Conservation (phyloP, 2,113 vertebrate species). For the Tursiops truncatus region DNA sequence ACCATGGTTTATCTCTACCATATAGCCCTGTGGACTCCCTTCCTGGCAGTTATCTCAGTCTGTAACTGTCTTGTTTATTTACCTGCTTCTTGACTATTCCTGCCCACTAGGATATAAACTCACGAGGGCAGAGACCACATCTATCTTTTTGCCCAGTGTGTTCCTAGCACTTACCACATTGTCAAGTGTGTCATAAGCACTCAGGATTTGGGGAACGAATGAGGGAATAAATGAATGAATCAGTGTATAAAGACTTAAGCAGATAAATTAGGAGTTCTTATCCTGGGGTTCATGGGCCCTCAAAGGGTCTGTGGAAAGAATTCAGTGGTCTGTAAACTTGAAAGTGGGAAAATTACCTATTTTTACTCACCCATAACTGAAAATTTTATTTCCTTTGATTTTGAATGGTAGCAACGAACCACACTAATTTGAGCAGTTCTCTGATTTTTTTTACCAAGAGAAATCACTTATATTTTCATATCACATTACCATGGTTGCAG, state of each 20-base stretch:
- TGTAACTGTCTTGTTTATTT: not conserved
- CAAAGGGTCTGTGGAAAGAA: not conserved
- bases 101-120: not conserved
- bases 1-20: fast-evolving
- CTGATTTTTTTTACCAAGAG: not conserved
- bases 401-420: not conserved
- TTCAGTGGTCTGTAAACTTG: not conserved
- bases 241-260: not conserved
- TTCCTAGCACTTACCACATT: not conserved
- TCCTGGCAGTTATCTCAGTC: not conserved
- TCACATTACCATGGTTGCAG: not conserved
- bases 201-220: not conserved
- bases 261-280: not conserved
- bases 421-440: not conserved
- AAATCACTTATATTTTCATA: not conserved
- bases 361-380: not conserved
- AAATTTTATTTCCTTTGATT: not conserved
- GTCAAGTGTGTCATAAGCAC: not conserved
- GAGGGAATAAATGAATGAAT: not conserved
- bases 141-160: not conserved
- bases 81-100: not conserved
- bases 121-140: not conserved
- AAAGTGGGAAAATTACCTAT: not conserved
- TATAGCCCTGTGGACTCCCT: not conserved
- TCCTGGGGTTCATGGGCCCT: not conserved